These are phyloP conservation scores for Pammene aurita DNA, from an alignment of 2,888 invertebrate species.

Conservation along the genomic window DNA sequence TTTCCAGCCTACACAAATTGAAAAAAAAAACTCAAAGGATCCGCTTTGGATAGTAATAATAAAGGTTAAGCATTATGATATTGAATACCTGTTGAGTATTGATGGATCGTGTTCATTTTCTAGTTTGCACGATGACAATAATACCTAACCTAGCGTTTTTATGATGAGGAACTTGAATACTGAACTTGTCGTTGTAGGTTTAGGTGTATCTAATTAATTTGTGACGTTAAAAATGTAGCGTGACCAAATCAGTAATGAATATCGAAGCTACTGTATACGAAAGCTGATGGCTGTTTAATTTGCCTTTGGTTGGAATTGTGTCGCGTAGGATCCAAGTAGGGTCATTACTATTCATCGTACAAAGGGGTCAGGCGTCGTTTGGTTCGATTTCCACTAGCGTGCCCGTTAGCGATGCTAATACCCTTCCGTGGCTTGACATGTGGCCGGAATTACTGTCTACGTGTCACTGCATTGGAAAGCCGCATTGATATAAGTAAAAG, in stretches of 20 bases:
- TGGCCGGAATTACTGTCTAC: constrained; percentile 41
- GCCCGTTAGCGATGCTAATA: constrained; percentile 47
- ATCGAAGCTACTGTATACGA: constrained; percentile 51
- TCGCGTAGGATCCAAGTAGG: constrained; percentile 61
- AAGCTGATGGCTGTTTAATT: constrained; percentile 47
- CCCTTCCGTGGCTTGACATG: constrained; percentile 41
- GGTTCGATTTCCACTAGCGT: constrained; percentile 63
- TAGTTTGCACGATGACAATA: neutral
- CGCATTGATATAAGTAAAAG: constrained; percentile 10
- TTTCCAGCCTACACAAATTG: neutral
- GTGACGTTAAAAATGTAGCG: constrained; percentile 38
- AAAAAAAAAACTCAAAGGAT: constrained; percentile 1
- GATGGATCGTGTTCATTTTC: neutral
- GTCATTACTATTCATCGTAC: constrained; percentile 76
- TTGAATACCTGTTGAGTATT: neutral
- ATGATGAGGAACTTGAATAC: neutral
- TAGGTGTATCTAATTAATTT: constrained; percentile 9
- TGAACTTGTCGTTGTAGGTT: neutral
- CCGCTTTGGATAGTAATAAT: neutral
- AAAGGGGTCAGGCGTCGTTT: constrained; percentile 66
- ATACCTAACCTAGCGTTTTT: neutral
- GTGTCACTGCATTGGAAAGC: constrained; percentile 26
- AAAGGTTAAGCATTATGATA: neutral
- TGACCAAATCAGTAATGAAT: constrained; percentile 50
- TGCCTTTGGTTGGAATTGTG: constrained; percentile 44